These are phyloP conservation scores for Chionis minor DNA, from an alignment of 2,113 vertebrate genomes.

Conservation along the genomic window DNA sequence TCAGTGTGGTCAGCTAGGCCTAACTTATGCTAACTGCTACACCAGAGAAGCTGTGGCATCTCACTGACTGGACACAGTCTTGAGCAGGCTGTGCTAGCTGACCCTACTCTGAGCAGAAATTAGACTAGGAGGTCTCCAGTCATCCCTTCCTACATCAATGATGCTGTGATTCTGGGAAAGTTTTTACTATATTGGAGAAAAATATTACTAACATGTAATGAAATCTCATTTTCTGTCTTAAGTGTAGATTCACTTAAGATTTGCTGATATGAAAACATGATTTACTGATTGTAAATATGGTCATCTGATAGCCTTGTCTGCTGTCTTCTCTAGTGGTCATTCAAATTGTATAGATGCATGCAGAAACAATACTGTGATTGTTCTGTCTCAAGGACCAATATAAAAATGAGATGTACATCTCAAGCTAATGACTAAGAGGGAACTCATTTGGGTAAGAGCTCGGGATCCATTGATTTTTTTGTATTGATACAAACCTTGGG, in stretches of 20 bases:
- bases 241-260: background rate
- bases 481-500: background rate
- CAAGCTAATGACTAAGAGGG: background rate
- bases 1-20: fast-evolving
- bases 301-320: background rate
- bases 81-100: background rate
- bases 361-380: background rate
- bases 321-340: background rate
- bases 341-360: background rate
- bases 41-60: background rate
- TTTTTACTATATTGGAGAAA: background rate
- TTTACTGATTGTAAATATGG: background rate
- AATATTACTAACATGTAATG: background rate
- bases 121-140: background rate
- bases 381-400: background rate
- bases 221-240: background rate
- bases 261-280: background rate
- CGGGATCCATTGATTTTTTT: background rate
- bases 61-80: background rate
- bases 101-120: background rate
- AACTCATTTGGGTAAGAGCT: background rate
- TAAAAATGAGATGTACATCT: background rate
- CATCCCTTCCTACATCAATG: background rate
- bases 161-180: background rate
- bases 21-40: background rate